Evolutionary conservation across 2,797 vertebrate species (phyloP).

Genomic region (Sternotherus odoratus): DNA sequence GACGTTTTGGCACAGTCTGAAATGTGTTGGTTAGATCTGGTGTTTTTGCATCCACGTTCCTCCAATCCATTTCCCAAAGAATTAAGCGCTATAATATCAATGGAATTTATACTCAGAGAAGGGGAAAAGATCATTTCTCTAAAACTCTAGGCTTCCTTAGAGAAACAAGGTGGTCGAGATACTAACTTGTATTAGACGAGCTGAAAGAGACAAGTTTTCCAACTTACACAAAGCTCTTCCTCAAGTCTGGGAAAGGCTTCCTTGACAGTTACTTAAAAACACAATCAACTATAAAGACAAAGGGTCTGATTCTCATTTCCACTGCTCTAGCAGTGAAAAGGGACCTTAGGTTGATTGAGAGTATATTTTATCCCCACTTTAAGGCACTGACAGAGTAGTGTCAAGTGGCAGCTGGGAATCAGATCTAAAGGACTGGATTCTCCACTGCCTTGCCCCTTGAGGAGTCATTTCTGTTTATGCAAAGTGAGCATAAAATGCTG

Average conservation of each 20-base stretch:
- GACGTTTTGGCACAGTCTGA: neutral
- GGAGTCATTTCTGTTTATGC: neutral
- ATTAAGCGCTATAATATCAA: slow-evolving; percentile 20
- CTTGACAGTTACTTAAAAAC: neutral
- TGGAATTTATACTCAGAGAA: slow-evolving; percentile 28
- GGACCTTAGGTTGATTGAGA: neutral
- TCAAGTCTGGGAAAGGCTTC: neutral
- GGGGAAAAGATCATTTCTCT: neutral
- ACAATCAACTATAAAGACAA: too few relatives aligned
- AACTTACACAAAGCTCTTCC: neutral
- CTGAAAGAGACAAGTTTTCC: neutral
- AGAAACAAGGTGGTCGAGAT: neutral
- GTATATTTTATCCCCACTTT: neutral
- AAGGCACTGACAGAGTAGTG: neutral
- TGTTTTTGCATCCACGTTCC: neutral
- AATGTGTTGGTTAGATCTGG: neutral
- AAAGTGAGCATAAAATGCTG: neutral
- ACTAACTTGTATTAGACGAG: neutral
- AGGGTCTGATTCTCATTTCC: accelerated
- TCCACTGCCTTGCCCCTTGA: neutral
- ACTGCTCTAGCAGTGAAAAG: neutral
- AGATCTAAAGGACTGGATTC: neutral
- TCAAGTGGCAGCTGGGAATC: neutral
- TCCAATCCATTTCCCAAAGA: neutral
- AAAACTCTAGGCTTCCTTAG: neutral